Evolutionary conservation across 2,888 invertebrate genomes (phyloP), one percentile per base, ranked within the genome.

Genomic region (Helobdella robusta): DNA sequence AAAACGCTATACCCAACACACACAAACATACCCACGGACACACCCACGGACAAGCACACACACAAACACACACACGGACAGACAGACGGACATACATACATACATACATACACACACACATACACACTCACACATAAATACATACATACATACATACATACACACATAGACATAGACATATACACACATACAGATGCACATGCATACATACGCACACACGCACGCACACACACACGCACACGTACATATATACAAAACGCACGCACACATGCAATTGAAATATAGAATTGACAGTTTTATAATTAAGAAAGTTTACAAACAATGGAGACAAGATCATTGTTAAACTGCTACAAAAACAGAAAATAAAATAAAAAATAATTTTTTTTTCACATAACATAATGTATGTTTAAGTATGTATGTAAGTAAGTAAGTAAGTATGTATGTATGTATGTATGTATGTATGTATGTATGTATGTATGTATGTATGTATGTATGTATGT

Each of bases 151-250:
- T 25, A 50, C 50, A 50, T 28, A 56, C 56, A 56, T 28, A 56
- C 56, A 56, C 32, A 56, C 56, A 56, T 28, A 56, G 28, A 56
- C 32, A 56, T 30, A 56, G n/a, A 56, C 56, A 56, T 28, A 56
- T 30, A 56, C 32, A 56, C 56, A 56, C 32, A 56, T 30, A 56
- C 32, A 56, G 28, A 56, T 28, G 30, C 56, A 56, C 32, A 56
- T 30, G 30, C 32, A 56, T 30, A 56, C 32, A 56, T 30, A 56
- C 32, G 30, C 56, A 56, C 32, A 56, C 56, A 56, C 32, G 30
- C 56, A 56, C 5, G 30, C 56, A 56, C 32, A 56, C 56, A 56
- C 32, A 56, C 56, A 56, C 32, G 30, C 56, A 56, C 32, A 56
- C 56, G 30, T 28, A 56, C 56, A 56, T 28, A 56, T 30, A 56